Conservation (phyloP, 2,797 vertebrate genomes). For the Microhierax caerulescens region DNA sequence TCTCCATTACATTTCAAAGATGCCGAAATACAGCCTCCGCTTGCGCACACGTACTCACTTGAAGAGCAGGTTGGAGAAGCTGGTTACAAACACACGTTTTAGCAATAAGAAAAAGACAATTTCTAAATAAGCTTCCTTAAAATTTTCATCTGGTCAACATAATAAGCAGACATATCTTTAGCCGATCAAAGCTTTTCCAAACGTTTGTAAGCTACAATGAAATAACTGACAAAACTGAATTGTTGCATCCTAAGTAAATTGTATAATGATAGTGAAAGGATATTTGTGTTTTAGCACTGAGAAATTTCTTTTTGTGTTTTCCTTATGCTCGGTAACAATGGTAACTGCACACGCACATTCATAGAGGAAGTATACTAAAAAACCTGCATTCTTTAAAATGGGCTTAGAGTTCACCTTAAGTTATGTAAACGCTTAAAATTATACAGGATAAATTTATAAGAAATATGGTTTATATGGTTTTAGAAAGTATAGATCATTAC, state of each 20-base stretch:
- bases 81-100: constrained; percentile 72
- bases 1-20: constrained; percentile 92
- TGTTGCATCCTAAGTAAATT: neutral
- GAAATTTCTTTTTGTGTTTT: neutral
- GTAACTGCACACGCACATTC: neutral
- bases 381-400: neutral
- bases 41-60: constrained; percentile 92
- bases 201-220: rapidly evolving
- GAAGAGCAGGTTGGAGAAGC: constrained; percentile 91
- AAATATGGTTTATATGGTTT: neutral
- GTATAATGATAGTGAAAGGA: neutral
- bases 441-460: neutral
- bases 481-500: neutral
- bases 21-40: constrained; percentile 90
- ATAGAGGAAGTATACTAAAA: rapidly evolving
- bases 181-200: neutral
- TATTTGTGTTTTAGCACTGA: neutral
- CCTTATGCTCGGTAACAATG: neutral
- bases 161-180: neutral
- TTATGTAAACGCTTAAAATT: neutral
- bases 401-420: neutral
- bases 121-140: neutral
- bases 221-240: neutral
- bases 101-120: constrained; percentile 1
- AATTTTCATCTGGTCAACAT: neutral